These are phyloP conservation scores for Corythornis vintsioides DNA, from an alignment of 2,113 vertebrate species.

Conservation along the genomic window DNA sequence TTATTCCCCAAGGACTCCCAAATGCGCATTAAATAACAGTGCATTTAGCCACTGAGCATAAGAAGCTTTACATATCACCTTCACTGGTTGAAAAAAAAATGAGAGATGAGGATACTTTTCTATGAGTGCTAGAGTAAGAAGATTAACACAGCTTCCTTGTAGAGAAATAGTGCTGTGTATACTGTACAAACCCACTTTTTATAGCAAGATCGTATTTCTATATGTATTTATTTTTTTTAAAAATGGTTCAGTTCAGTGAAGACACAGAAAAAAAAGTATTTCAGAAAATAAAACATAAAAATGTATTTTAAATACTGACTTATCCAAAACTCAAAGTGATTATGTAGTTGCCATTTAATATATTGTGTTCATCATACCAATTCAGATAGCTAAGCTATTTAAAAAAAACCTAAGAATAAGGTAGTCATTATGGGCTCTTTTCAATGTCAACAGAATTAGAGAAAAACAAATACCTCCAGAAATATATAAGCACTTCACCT, in stretches of 20 bases:
- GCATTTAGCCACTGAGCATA: background rate
- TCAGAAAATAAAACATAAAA: background rate
- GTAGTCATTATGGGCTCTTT: background rate
- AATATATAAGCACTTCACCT: background rate
- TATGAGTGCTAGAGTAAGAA: background rate
- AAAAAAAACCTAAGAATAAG: background rate
- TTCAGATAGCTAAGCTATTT: background rate
- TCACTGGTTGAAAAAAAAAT: background rate
- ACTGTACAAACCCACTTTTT: background rate
- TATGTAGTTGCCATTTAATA: background rate
- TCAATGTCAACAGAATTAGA: background rate
- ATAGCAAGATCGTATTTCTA: background rate
- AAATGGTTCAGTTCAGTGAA: background rate
- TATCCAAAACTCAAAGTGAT: background rate
- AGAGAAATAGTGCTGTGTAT: background rate
- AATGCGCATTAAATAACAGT: background rate
- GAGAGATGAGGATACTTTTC: background rate
- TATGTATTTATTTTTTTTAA: rapidly evolving
- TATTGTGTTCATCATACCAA: background rate
- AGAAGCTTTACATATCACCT: background rate
- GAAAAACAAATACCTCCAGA: background rate
- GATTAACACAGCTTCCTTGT: background rate
- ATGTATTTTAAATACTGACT: background rate
- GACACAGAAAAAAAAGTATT: background rate
- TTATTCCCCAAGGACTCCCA: background rate